phyloP scores from a whole-genome alignment of 37 sponge, comb jelly and placozoan species.

The Geodia barretti region DNA sequence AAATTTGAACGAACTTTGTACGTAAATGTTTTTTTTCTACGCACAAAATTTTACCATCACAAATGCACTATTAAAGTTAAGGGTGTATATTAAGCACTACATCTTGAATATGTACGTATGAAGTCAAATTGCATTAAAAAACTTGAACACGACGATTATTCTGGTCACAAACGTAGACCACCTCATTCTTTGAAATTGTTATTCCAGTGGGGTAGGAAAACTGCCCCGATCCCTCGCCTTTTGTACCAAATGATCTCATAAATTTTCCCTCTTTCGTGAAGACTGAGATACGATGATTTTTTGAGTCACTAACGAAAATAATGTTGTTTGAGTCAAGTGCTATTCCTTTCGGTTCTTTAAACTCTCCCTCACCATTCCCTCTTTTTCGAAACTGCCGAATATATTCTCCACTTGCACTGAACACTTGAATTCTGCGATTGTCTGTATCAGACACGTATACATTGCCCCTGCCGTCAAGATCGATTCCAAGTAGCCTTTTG shows the following conservation, averaged over 20 bases:
- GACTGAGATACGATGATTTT: conserved; percentile 1
- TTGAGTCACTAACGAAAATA: not conserved
- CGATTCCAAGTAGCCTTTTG: not conserved
- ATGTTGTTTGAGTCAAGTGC: not conserved
- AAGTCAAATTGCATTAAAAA: no score
- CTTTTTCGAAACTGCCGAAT: conserved; percentile 6
- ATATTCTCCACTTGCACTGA: conserved; percentile 22
- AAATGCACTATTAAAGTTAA: no score
- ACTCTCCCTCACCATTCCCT: not conserved
- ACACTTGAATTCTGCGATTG: conserved; percentile 31
- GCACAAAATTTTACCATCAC: no score
- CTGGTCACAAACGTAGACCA: not conserved
- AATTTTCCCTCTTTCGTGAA: conserved; percentile 1
- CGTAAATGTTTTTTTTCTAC: no score
- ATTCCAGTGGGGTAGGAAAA: not conserved
- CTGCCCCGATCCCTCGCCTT: not conserved
- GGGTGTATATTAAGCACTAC: no score
- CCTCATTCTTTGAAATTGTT: not conserved
- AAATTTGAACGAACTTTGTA: no score
- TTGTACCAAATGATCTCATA: conserved; percentile 3
- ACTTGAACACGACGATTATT: not conserved
- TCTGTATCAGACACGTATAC: conserved; percentile 27
- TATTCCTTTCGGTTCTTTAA: not conserved
- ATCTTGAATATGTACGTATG: no score
- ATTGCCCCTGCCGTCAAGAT: conserved; percentile 12